Evolutionary conservation across 2,888 invertebrate species (phyloP), one percentile per base, ranked within the genome.

Genomic region (Pyralis farinalis): DNA sequence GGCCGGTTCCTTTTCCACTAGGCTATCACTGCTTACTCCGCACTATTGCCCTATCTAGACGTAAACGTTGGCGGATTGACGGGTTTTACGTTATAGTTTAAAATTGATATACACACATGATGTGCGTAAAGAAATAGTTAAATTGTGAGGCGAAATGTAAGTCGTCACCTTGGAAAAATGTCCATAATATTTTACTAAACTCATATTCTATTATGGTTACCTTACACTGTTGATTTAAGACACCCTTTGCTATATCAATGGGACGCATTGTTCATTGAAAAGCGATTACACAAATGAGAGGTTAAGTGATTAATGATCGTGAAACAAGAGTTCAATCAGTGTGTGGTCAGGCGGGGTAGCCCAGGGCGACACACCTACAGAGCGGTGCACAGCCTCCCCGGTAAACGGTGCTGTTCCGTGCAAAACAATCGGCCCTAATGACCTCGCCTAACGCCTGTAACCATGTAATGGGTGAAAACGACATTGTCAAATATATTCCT

Each of bases 281-380:
- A 37, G 43, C 51, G 47, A 55, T 54, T 58, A 63, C 25, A 57
- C 52, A 55, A 59, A 57, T 57, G 51, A 47, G 25, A 25, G 25
- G 47, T 46, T 49, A 58, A 63, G 58, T 64, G 64, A 68, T 69
- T 68, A 77, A 77, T 69, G 67, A 60, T 55, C 44, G 46, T 55
- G 72, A 71, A 71, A 85, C 85, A 86, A 86, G 73, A 56, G 77
- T 70, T 74, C 74, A 84, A 84, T 86, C 81, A 86, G 66, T 58
- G 71, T 80, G 85, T 66, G 85, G 85, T 83, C 73, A 70, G 71
- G 48, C 48, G 51, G 36, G 40, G 40, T 53, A 52, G 56, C 46
- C 53, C 52, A 54, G 61, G 56, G 49, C 46, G 51, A 42, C 32
- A 1, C 32, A n/a, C 9, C 16, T 16, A 16, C 32, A 12, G n/a